Base-by-base conservation (phyloP, 2,888 invertebrate species). In the Epinotia bilunana region DNA sequence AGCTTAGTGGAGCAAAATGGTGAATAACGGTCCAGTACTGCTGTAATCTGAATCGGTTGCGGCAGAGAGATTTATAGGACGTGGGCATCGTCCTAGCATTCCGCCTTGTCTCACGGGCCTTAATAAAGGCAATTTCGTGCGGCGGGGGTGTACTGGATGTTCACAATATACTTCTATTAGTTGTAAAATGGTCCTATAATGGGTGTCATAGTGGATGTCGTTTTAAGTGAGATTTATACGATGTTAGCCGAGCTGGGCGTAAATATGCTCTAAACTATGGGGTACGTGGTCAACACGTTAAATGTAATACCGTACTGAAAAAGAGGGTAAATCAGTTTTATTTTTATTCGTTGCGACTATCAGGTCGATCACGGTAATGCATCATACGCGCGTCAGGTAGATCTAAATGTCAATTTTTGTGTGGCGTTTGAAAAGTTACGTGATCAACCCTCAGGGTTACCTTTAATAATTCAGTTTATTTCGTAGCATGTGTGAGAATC, bases 1-100 rank as follows among this genome's bases (percentile, higher is more conserved):
- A 39, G 9, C 39, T 39, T n/a, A n/a, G 5, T 7, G 6, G n/a
- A 53, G n/a, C n/a, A 53, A 53, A 53, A n/a, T 53, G 7, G 53
- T n/a, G 53, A 53, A 53, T 49, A 49, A 13, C 53, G n/a, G n/a
- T 53, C 53, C 53, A 53, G 53, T 53, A 53, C 53, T n/a, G 53
- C 53, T 53, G n/a, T 88, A 92, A 92, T 91, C 90, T 90, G 91
- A 91, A 91, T 91, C 91, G 87, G 91, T 91, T 90, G 90, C 90
- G 84, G 85, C 82, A 83, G 84, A 85, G 88, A 91, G 92, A 92
- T 92, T 92, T 93, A 92, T 92, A 90, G 84, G 86, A 88, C 86
- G 87, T 87, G 87, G 86, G 82, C 86, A 82, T 84, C 81, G 83
- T 84, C 82, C 83, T 80, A 81, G 83, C 86, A 87, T 90, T 88